Evolutionary conservation across 2,797 vertebrate species (phyloP).

Genomic region (Epinephelus malabaricus): DNA sequence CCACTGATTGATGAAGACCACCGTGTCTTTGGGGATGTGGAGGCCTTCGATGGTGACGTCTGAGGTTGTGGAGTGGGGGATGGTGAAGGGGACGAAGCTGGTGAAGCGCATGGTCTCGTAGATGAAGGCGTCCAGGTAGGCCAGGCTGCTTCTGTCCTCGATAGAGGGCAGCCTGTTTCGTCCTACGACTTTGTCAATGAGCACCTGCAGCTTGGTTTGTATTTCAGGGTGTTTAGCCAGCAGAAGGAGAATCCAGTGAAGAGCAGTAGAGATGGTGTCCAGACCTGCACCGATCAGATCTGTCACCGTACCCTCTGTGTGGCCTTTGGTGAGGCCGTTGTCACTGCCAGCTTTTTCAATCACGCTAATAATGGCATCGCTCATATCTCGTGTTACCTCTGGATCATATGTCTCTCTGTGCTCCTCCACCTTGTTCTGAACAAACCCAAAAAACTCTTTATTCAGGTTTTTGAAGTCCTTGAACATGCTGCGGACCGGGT

Average conservation of each 20-base stretch:
- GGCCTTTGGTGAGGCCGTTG: constrained; percentile 73
- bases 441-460: constrained; percentile 84
- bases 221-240: constrained; percentile 83
- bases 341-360: constrained; percentile 68
- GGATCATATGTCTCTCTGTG: constrained; percentile 84
- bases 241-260: constrained; percentile 88
- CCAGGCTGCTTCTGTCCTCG: constrained; percentile 77
- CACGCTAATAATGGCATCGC: constrained; percentile 83
- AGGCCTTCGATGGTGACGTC: constrained; percentile 84
- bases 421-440: constrained; percentile 83
- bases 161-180: constrained; percentile 79
- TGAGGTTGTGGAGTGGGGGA: constrained; percentile 88
- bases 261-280: constrained; percentile 86
- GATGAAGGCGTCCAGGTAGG: constrained; percentile 87
- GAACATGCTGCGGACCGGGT: constrained; percentile 86
- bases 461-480: constrained; percentile 86
- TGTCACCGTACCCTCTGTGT: constrained; percentile 82
- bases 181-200: constrained; percentile 85
- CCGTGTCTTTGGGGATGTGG: constrained; percentile 86
- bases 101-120: constrained; percentile 88
- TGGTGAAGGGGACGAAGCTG: constrained; percentile 89
- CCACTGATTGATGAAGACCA: constrained; percentile 91
- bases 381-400: constrained; percentile 80
- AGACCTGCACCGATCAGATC: constrained; percentile 88
- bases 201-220: constrained; percentile 82